Conservation (phyloP, 2,888 invertebrate genomes). For the Drosophila cognata region DNA sequence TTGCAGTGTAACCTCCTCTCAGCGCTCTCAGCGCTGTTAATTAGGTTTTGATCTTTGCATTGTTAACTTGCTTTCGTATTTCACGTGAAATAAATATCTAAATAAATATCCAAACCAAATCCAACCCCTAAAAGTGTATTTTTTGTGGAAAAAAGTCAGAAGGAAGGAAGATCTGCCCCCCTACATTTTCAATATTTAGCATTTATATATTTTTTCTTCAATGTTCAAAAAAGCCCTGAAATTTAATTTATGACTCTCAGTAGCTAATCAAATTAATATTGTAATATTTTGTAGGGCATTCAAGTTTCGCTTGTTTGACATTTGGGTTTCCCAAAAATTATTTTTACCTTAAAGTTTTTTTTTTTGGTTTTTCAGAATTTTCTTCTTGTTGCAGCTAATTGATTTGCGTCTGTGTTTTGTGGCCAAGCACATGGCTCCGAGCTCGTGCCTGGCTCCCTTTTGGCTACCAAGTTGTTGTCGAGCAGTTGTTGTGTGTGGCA, state of each 20-base stretch:
- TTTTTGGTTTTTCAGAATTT: slow-evolving; percentile 5
- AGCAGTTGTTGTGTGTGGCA: slow-evolving; percentile 45
- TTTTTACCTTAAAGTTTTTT: background rate
- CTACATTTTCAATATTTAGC: no score
- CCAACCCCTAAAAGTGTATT: no score
- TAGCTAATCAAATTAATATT: background rate
- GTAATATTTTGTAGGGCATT: slow-evolving; percentile 19
- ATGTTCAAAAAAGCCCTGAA: background rate
- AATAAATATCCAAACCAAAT: no score
- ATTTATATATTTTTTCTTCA: background rate
- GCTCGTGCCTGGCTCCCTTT: slow-evolving; percentile 57
- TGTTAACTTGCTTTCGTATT: no score
- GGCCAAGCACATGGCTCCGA: slow-evolving; percentile 51
- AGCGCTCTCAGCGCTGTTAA: no score
- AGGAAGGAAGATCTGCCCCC: no score
- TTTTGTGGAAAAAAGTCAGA: no score
- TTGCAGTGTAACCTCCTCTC: no score
- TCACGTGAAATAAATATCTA: no score
- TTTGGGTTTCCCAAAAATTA: background rate
- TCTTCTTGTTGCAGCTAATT: slow-evolving; percentile 54
- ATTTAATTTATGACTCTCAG: background rate
- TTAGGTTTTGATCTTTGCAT: no score
- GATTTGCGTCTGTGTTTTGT: slow-evolving; percentile 54
- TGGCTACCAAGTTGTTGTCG: slow-evolving; percentile 62
- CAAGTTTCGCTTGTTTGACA: background rate